A percentile compares a stretch with the other conserved stretches of the same genome.
Conservation (phyloP, 37 sponge, comb jelly and placozoan genomes). For the Halisarca cf. caerulea region DNA sequence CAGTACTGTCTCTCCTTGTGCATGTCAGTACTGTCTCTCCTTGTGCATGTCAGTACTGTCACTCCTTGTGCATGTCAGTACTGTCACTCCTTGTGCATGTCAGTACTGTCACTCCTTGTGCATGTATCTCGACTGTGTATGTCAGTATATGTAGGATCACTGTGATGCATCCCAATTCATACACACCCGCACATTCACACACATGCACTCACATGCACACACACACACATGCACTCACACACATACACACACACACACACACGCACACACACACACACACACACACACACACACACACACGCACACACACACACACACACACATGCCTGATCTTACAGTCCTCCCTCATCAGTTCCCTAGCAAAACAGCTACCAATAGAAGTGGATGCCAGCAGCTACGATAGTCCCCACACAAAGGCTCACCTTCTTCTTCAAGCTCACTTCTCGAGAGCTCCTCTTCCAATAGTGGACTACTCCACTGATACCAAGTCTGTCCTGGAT, state of each 20-base stretch:
- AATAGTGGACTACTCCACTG: constrained; percentile 93
- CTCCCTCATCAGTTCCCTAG: constrained; percentile 32
- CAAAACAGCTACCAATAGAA: constrained; percentile 68
- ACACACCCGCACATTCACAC: not conserved
- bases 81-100: too few relatives aligned
- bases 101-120: too few relatives aligned
- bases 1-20: too few relatives aligned
- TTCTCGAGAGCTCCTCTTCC: constrained; percentile 82
- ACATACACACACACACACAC: constrained; percentile 10
- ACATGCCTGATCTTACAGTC: not conserved
- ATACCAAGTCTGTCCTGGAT: constrained; percentile 96
- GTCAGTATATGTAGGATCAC: too few relatives aligned
- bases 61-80: too few relatives aligned
- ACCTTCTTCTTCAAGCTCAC: constrained; percentile 94
- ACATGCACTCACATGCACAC: constrained; percentile 6
- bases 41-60: too few relatives aligned
- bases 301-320: not conserved
- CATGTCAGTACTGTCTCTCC: too few relatives aligned
- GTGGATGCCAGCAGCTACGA: constrained; percentile 70
- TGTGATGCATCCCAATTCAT: not conserved
- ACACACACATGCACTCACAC: constrained; percentile 10
- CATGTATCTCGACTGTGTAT: too few relatives aligned
- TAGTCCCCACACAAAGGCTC: constrained; percentile 94
- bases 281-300: constrained; percentile 1
- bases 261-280: constrained; percentile 21